Percentiles rank a stretch among this genome's conserved stretches.
Evolutionary conservation across 2,888 invertebrate species (phyloP).

Genomic region (Drosophila limbata): DNA sequence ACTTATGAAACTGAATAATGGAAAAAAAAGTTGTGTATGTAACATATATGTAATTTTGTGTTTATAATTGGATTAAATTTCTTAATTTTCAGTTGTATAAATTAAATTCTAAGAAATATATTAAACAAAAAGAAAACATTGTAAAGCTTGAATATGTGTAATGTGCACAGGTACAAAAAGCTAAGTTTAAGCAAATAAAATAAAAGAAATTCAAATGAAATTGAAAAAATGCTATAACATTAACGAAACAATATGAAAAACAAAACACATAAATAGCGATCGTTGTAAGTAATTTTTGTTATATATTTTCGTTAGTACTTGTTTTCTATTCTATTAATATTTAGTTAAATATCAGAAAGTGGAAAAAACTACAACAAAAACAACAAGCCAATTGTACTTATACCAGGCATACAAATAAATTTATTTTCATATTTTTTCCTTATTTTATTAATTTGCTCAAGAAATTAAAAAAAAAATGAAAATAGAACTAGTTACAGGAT

Average conservation of each 20-base stretch:
- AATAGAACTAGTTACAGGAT: slow-evolving; percentile 17
- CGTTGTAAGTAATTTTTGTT: slow-evolving; percentile 77
- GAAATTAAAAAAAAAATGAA: slow-evolving; percentile 14
- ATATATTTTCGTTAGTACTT: slow-evolving; percentile 81
- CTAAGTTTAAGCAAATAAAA: slow-evolving; percentile 57
- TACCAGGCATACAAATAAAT: slow-evolving; percentile 35
- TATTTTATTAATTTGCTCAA: slow-evolving; percentile 29
- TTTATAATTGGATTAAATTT: slow-evolving; percentile 51
- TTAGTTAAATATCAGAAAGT: slow-evolving; percentile 64
- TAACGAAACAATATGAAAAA: slow-evolving; percentile 27
- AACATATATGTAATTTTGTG: slow-evolving; percentile 47
- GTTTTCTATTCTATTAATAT: slow-evolving; percentile 81
- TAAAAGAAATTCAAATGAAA: slow-evolving; percentile 36
- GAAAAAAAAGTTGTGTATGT: slow-evolving; percentile 36
- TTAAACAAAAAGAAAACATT: slow-evolving; percentile 39
- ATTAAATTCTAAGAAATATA: slow-evolving; percentile 59
- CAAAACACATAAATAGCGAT: slow-evolving; percentile 42
- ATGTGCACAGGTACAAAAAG: slow-evolving; percentile 73
- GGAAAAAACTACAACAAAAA: slow-evolving; percentile 32
- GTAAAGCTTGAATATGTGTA: slow-evolving; percentile 64
- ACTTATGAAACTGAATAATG: slow-evolving; percentile 14
- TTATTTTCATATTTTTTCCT: slow-evolving; percentile 27
- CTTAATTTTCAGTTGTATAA: slow-evolving; percentile 68
- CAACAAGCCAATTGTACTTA: slow-evolving; percentile 79
- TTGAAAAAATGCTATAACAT: slow-evolving; percentile 38